Evolutionary conservation across 2,888 invertebrate genomes (phyloP), one percentile per base, ranked within the genome.

Genomic region (Chrysolina haemoptera): DNA sequence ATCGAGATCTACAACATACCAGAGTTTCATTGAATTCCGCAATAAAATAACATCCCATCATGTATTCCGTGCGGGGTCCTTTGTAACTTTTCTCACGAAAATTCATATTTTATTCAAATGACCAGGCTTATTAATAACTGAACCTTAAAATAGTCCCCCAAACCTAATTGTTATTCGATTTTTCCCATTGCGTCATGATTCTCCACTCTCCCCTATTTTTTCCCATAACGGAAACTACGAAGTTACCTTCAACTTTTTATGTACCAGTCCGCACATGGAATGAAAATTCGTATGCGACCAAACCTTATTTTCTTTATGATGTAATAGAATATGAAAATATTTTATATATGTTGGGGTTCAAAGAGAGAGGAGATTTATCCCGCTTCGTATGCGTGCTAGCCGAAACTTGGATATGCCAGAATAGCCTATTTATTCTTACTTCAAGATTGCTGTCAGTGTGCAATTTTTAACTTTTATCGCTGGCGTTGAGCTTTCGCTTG

Each of bases 261-360:
- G 71, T 62, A 75, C 62, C 71, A 73, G 63, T 62, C 70, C 41
- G 43, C 63, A 66, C 35, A 35, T 27, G 73, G 71, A 75, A 77
- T 77, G 75, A 77, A 70, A 75, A 73, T 77, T 71, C 69, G 73
- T 75, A 73, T 69, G 71, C 73, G 64, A 59, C 72, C 70, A 62
- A 75, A 62, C 71, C 73, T 75, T 73, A 73, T 73, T 71, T 77
- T 70, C 76, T 75, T 75, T 73, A 75, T 75, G 69, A 74, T 62
- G 69, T 73, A 77, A 77, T 73, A 64, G 77, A 73, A 71, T 75
- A 77, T 74, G 73, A 70, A 77, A 77, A 74, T 68, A 67, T 71
- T 72, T 74, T 74, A 69, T 75, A 68, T 70, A 46, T 63, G 59
- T 70, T 53, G 46, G 67, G 64, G 71, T 62, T 62, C 59, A 66